Percentiles rank a stretch among this genome's conserved stretches.
Evolutionary conservation across 2,797 vertebrate species (phyloP).

Genomic region (Anniella stebbinsi): DNA sequence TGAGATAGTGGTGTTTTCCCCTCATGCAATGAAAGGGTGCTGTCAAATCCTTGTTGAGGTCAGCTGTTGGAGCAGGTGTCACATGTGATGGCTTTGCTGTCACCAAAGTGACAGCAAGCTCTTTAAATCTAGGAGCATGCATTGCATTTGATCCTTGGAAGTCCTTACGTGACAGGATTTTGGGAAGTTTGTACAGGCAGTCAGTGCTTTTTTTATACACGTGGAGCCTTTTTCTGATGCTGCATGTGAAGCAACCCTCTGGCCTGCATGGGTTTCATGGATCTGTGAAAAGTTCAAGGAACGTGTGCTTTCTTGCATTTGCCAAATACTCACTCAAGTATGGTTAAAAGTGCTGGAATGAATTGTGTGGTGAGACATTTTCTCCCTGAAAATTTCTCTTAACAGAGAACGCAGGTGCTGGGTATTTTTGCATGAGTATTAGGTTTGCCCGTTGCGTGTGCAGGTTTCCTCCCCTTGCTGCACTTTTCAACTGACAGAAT

Average conservation of each 20-base stretch:
- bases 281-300: conserved; percentile 22
- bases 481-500: conserved; percentile 74
- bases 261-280: conserved; percentile 16
- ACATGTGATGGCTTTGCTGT: background rate
- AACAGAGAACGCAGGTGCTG: conserved; percentile 57
- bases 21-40: background rate
- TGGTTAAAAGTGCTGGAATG: conserved; percentile 18
- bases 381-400: conserved; percentile 51
- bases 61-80: background rate
- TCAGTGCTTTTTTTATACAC: background rate
- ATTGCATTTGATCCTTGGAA: background rate
- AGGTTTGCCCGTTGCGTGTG: conserved; percentile 36
- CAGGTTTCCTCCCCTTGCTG: conserved; percentile 65
- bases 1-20: background rate
- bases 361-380: conserved; percentile 40
- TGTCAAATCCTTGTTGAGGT: conserved; percentile 7
- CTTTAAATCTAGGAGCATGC: background rate
- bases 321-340: background rate
- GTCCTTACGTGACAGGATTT: background rate
- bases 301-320: conserved; percentile 1
- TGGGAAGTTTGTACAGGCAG: background rate
- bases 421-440: conserved; percentile 56
- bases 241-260: background rate
- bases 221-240: background rate
- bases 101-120: background rate